phyloP scores from a whole-genome alignment of 2,888 invertebrate species.

The Chloroclysta siterata region DNA sequence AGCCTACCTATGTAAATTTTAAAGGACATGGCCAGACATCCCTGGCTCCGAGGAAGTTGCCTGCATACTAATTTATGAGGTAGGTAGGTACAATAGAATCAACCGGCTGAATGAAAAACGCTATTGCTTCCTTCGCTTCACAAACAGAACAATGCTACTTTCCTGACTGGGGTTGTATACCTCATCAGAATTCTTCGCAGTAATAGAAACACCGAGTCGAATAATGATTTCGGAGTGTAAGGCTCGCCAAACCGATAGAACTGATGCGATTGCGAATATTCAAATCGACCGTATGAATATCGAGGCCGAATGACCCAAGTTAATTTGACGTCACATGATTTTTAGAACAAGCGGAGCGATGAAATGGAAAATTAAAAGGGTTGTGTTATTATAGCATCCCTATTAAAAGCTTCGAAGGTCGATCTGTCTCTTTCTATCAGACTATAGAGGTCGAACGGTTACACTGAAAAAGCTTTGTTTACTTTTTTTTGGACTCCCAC shows the following conservation, averaged over 20 bases:
- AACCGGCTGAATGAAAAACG: conserved; percentile 58
- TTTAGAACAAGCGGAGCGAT: conserved; percentile 58
- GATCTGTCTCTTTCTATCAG: conserved; percentile 23
- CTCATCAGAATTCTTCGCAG: conserved; percentile 70
- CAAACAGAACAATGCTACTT: conserved; percentile 42
- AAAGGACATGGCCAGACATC: conserved; percentile 67
- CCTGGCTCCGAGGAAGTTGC: conserved; percentile 64
- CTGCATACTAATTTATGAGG: conserved; percentile 72
- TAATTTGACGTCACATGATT: conserved; percentile 53
- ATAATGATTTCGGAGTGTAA: conserved; percentile 69
- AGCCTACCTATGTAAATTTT: conserved; percentile 63
- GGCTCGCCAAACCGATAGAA: conserved; percentile 70
- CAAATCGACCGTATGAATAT: conserved; percentile 54
- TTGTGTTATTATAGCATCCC: conserved; percentile 46
- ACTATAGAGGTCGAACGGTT: conserved; percentile 29
- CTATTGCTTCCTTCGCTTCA: conserved; percentile 27
- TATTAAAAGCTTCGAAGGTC: conserved; percentile 54
- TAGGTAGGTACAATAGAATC: conserved; percentile 50
- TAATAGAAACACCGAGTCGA: conserved; percentile 54
- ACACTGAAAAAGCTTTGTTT: conserved; percentile 58
- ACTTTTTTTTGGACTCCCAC: conserved; percentile 59
- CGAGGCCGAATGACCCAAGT: conserved; percentile 39
- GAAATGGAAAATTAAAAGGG: conserved; percentile 71
- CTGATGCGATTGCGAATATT: conserved; percentile 52
- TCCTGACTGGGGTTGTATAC: conserved; percentile 48